A percentile compares a stretch with the other conserved stretches of the same genome.
These are phyloP conservation scores for Drosophila nr. perissopoda DNA, from an alignment of 2,888 invertebrate species.

Conservation along the genomic window DNA sequence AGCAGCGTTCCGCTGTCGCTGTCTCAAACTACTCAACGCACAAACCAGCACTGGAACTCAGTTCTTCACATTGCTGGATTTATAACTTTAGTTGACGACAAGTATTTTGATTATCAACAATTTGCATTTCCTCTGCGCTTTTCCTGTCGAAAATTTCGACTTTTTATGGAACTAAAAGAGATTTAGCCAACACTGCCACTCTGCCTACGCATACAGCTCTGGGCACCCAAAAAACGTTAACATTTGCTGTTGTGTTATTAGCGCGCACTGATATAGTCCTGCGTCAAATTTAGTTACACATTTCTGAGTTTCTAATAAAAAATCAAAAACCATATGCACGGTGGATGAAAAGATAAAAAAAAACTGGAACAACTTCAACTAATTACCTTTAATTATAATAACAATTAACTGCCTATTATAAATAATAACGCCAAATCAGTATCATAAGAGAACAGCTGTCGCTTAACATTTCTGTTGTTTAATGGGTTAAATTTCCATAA, in stretches of 20 bases:
- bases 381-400: background rate
- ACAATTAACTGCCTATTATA: background rate
- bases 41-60: conserved; percentile 11
- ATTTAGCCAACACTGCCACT: conserved; percentile 21
- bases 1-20: conserved; percentile 4
- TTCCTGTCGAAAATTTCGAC: conserved; percentile 22
- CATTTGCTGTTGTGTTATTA: conserved; percentile 16
- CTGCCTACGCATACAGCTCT: background rate
- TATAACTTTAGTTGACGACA: conserved; percentile 11
- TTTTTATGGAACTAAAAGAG: conserved; percentile 21
- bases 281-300: too few species aligned
- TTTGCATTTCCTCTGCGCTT: conserved; percentile 21
- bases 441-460: conserved; percentile 8
- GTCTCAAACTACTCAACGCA: conserved; percentile 34
- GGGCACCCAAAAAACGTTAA: conserved; percentile 17
- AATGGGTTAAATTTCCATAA: background rate
- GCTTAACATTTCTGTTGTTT: conserved; percentile 1
- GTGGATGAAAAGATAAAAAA: background rate
- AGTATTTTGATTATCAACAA: conserved; percentile 4
- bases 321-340: background rate
- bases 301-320: background rate
- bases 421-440: background rate
- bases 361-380: background rate
- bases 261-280: background rate
- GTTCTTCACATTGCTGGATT: conserved; percentile 41